Evolutionary conservation across 2,113 vertebrate genomes (phyloP).

Genomic region (Istiophorus platypterus): DNA sequence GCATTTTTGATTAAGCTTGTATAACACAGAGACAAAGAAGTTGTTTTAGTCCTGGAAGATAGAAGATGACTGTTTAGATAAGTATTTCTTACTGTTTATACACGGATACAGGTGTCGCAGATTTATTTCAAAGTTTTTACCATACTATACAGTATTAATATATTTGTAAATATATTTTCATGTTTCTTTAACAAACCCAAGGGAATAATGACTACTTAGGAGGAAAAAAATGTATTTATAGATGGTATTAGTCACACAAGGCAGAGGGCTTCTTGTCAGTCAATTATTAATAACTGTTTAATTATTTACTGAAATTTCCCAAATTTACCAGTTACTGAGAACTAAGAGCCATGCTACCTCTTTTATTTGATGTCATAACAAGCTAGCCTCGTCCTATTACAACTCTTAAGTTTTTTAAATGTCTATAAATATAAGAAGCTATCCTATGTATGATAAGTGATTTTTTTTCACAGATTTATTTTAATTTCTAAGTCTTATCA

Average conservation of each 20-base stretch:
- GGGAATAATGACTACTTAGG: background rate
- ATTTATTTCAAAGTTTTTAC: background rate
- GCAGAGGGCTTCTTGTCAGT: background rate
- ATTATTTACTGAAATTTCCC: background rate
- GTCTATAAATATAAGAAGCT: background rate
- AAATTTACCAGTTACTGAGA: background rate
- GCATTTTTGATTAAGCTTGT: constrained; percentile 27
- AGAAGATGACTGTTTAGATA: background rate
- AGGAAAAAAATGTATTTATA: background rate
- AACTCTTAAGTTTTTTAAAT: background rate
- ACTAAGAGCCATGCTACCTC: background rate
- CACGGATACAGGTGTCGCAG: background rate
- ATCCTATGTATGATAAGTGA: background rate
- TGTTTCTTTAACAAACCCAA: background rate
- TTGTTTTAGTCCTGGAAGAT: background rate
- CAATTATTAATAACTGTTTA: background rate
- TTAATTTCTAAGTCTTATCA: background rate
- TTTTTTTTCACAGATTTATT: background rate
- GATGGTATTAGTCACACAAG: background rate
- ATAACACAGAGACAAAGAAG: background rate
- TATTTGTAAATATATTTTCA: background rate
- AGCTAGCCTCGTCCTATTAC: background rate
- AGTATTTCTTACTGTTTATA: background rate
- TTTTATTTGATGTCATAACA: background rate
- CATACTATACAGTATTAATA: background rate